phyloP scores from a whole-genome alignment of 2,113 vertebrate species.

The Myotis yumanensis region DNA sequence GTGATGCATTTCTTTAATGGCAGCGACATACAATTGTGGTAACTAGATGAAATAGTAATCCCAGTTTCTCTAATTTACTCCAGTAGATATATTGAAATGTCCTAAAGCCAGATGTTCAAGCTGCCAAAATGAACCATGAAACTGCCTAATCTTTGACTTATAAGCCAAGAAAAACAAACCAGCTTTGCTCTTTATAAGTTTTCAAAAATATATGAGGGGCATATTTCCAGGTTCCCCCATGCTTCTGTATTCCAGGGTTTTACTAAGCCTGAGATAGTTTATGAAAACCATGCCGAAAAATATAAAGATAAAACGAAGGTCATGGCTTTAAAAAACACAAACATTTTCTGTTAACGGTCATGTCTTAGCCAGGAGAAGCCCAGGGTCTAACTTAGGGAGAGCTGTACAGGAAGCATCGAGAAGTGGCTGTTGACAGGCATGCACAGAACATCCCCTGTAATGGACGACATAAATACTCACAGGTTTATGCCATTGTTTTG shows the following conservation, averaged over 20 bases:
- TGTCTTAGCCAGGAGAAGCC: neutral
- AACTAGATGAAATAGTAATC: constrained; percentile 69
- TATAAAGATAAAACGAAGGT: constrained; percentile 31
- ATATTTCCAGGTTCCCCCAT: neutral
- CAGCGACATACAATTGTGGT: constrained; percentile 33
- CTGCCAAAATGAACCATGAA: constrained; percentile 60
- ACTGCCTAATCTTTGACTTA: constrained; percentile 63
- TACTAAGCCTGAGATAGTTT: constrained; percentile 11
- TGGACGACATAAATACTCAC: neutral
- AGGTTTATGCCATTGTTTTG: neutral
- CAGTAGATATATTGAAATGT: constrained; percentile 70
- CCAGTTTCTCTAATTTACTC: constrained; percentile 69
- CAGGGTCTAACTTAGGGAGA: neutral
- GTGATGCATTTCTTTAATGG: constrained; percentile 40
- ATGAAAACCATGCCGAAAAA: constrained; percentile 10
- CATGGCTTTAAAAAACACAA: constrained; percentile 1
- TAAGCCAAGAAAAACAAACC: constrained; percentile 44
- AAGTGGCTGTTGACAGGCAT: neutral
- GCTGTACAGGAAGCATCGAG: neutral
- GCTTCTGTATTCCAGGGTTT: constrained; percentile 9
- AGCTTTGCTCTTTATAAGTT: constrained; percentile 27
- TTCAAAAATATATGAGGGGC: neutral
- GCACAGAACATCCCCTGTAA: neutral
- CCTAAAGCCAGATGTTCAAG: constrained; percentile 71
- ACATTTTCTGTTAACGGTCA: neutral